Evolutionary conservation across 2,888 invertebrate genomes (phyloP).

Genomic region (Globia sparganii): DNA sequence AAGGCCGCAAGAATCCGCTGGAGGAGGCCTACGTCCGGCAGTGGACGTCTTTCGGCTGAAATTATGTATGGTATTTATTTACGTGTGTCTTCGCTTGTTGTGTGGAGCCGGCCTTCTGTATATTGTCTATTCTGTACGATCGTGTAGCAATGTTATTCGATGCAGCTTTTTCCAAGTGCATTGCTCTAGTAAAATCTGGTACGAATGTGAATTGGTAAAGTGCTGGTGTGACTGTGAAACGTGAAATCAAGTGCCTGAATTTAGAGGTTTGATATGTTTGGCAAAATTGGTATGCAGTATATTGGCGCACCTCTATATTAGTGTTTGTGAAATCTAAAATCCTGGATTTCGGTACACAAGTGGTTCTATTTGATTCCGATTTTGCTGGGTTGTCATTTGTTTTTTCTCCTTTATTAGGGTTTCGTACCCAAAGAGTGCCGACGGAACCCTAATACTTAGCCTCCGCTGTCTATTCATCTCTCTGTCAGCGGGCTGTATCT

Average conservation of each 20-base stretch:
- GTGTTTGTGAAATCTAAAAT: neutral
- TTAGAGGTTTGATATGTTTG: slow-evolving; percentile 36
- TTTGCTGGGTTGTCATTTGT: neutral
- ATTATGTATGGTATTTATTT: neutral
- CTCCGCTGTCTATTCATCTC: no score
- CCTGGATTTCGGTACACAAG: neutral
- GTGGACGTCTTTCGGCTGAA: neutral
- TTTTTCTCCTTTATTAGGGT: neutral
- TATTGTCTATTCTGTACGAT: neutral
- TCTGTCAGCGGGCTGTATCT: no score
- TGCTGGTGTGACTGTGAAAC: slow-evolving; percentile 25
- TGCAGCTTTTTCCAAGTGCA: slow-evolving; percentile 38
- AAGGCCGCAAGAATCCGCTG: neutral
- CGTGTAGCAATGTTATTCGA: slow-evolving; percentile 25
- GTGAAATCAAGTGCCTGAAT: slow-evolving; percentile 37
- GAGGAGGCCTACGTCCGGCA: neutral
- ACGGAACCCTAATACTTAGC: no score
- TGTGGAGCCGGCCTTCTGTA: neutral
- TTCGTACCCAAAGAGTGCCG: no score
- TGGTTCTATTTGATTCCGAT: neutral
- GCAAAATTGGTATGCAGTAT: slow-evolving; percentile 13
- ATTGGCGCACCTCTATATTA: slow-evolving; percentile 31
- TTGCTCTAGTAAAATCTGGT: slow-evolving; percentile 33
- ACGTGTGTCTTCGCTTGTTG: no score
- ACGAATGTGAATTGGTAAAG: slow-evolving; percentile 39